Base-by-base conservation (phyloP, 2,888 invertebrate species). In the Conchocele bisecta region DNA sequence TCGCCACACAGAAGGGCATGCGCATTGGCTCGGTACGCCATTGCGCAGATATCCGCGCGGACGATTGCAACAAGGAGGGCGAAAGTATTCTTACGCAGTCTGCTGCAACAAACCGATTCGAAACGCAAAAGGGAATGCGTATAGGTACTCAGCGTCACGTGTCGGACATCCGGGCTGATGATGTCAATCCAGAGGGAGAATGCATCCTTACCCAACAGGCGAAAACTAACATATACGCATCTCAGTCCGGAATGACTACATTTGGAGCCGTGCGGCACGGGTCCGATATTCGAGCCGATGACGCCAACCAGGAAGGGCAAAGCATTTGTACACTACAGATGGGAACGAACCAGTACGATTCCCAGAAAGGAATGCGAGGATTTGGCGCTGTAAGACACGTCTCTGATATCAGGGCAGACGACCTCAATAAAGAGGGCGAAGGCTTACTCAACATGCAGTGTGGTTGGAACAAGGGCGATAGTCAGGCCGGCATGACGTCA, bases 401-500 rank as follows among this genome's bases (percentile, higher is more conserved):
- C 22, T 84, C 90, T 31, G 90, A 90, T 75, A 90, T 90, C 65
- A 61, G 85, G 22, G 86, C 75, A 17, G 75, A 75, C 28, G 69
- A 75, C 37, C 61, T 60, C 15, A 37, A 51, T 17, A 65, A 65
- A 20, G 75, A 75, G n/a, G 75, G 75, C 33, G 61, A 75, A 29
- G 50, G 61, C 17, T 24, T 70, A 35, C 48, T 75, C n/a, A n/a
- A n/a, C n/a, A n/a, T n/a, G n/a, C 89, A 91, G 75, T 87, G 89
- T n/a, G 91, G 91, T 24, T 86, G 87, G 48, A 90, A 90, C 80
- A 89, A 90, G 75, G 84, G 83, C 22, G 90, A 90, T 39, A 86
- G 86, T 31, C 90, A 90, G 77, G 58, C 84, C 6, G 90, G 90
- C 15, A 90, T 90, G 89, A 76, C 79, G 20, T 60, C 74, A n/a